phyloP scores from a whole-genome alignment of 2,797 vertebrate species.

The Paratrypauchen microcephalus region DNA sequence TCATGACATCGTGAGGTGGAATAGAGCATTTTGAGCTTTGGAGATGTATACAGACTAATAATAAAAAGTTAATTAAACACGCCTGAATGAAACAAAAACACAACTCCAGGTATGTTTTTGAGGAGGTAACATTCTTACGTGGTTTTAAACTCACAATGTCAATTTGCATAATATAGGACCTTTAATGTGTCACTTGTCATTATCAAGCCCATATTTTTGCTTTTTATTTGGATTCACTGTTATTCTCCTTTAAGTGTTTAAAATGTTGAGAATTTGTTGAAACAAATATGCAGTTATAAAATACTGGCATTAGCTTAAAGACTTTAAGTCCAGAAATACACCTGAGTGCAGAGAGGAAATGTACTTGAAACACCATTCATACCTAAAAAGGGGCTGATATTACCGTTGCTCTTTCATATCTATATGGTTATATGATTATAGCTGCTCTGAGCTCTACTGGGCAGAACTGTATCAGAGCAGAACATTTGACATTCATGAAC shows the following conservation, averaged over 20 bases:
- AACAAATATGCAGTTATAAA: constrained; percentile 13
- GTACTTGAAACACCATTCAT: constrained; percentile 27
- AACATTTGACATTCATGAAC: constrained; percentile 32
- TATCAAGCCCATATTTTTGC: background rate
- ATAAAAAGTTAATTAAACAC: too few species aligned
- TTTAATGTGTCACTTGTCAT: background rate
- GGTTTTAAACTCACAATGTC: too few species aligned
- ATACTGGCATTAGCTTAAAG: constrained; percentile 10
- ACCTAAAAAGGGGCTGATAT: constrained; percentile 18
- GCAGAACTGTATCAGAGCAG: background rate
- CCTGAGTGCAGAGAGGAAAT: constrained; percentile 7
- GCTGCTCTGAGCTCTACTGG: constrained; percentile 22
- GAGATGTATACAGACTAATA: too few species aligned
- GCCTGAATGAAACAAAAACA: too few species aligned
- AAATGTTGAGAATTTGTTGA: background rate
- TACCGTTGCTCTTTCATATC: constrained; percentile 21
- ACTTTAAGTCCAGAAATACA: background rate
- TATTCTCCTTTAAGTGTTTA: background rate
- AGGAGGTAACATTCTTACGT: too few species aligned
- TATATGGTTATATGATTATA: constrained; percentile 27
- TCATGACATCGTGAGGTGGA: too few species aligned
- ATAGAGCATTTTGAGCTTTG: too few species aligned
- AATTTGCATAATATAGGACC: too few species aligned
- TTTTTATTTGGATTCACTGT: background rate
- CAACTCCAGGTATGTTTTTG: too few species aligned